These are phyloP conservation scores for Hemiprocne comata DNA, from an alignment of 2,113 vertebrate genomes.

Conservation along the genomic window DNA sequence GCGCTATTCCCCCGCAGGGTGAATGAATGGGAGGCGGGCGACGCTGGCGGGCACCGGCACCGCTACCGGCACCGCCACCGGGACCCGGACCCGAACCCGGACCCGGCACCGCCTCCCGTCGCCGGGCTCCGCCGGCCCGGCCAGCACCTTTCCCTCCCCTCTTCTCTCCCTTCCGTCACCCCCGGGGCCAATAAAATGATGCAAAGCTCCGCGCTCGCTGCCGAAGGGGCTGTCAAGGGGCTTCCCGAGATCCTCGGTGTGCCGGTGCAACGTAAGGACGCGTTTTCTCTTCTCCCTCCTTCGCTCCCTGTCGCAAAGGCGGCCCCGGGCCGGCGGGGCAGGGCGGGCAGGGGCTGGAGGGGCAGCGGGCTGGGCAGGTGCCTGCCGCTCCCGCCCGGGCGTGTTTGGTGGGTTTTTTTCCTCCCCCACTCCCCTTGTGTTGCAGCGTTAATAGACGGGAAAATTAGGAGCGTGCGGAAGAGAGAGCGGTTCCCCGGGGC, in stretches of 20 bases:
- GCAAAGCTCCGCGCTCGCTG: constrained; percentile 92
- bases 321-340: not conserved
- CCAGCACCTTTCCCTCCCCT: not conserved
- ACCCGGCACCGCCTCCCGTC: not conserved
- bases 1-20: constrained; percentile 86
- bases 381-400: not conserved
- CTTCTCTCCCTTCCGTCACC: constrained; percentile 44
- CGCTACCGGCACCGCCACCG: not conserved
- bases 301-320: constrained; percentile 34
- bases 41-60: constrained; percentile 26
- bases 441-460: not conserved
- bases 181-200: constrained; percentile 86
- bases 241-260: constrained; percentile 96
- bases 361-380: not conserved
- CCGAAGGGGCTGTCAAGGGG: constrained; percentile 94
- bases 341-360: not conserved
- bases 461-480: not conserved
- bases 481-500: not conserved
- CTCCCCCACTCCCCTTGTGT: not conserved
- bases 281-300: constrained; percentile 58
- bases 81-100: not conserved
- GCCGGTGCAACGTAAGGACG: constrained; percentile 96
- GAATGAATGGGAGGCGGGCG: constrained; percentile 87
- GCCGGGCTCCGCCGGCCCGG: constrained; percentile 28
- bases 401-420: too few species aligned